Evolutionary conservation across 2,113 vertebrate genomes (phyloP).

Genomic region (Pachycephala philippinensis): DNA sequence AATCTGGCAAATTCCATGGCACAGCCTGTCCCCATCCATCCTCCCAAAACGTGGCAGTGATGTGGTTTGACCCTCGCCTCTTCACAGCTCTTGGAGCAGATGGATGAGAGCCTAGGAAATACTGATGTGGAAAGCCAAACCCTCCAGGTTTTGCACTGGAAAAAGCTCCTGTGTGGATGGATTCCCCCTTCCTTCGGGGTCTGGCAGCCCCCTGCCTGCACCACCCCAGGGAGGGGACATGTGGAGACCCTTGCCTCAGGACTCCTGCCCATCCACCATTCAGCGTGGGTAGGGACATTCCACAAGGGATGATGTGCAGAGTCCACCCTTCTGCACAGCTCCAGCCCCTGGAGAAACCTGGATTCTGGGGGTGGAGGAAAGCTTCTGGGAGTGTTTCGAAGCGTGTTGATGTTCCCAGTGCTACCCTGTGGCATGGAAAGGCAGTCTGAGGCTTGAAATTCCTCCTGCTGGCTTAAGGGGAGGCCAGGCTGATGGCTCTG

Average conservation of each 20-base stretch:
- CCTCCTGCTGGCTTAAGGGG: not conserved
- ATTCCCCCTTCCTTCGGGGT: not conserved
- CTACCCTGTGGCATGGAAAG: not conserved
- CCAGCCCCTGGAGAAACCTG: not conserved
- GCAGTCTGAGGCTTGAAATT: not conserved
- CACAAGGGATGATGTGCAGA: accelerated
- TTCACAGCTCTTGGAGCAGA: not conserved
- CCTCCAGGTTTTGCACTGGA: not conserved
- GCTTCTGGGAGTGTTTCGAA: not conserved
- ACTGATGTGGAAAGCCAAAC: not conserved
- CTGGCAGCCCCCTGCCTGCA: not conserved
- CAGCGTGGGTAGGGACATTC: not conserved
- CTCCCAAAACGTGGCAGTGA: not conserved
- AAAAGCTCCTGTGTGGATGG: not conserved
- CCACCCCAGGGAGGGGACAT: not conserved
- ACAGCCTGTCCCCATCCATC: not conserved
- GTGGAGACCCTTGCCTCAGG: no score
- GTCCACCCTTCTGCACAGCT: not conserved
- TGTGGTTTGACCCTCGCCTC: accelerated
- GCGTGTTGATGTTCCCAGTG: not conserved
- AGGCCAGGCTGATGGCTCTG: not conserved
- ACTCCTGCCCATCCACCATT: not conserved
- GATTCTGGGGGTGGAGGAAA: not conserved
- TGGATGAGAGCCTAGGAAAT: not conserved
- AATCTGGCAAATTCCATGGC: accelerated